Evolutionary conservation across 2,888 invertebrate genomes (phyloP).

Genomic region (Dicranocentrus wangi): DNA sequence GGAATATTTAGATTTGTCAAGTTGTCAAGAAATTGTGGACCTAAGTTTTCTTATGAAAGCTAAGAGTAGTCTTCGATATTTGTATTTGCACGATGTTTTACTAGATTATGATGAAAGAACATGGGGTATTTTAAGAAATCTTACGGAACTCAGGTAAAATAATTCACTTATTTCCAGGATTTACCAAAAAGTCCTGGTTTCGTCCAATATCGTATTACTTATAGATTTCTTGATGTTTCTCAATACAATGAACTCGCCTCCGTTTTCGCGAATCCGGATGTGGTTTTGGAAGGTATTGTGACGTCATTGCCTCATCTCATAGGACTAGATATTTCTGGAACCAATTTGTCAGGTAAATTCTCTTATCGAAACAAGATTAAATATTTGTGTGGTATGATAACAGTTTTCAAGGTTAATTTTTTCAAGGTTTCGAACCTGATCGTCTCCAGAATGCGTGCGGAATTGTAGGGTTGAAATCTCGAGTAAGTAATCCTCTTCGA

Average conservation of each 20-base stretch:
- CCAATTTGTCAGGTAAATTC: slow-evolving; percentile 45
- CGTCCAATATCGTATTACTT: slow-evolving; percentile 3
- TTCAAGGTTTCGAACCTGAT: slow-evolving; percentile 13
- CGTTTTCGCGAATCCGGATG: slow-evolving; percentile 37
- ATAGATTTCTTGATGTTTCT: slow-evolving; percentile 49
- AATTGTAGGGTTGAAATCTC: slow-evolving; percentile 31
- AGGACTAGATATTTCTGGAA: slow-evolving; percentile 53
- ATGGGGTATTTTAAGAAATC: slow-evolving; percentile 34
- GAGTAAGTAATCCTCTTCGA: slow-evolving; percentile 12
- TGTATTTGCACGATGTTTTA: slow-evolving; percentile 49
- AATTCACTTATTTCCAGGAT: background rate
- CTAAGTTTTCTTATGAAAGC: slow-evolving; percentile 44
- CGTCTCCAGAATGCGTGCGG: background rate
- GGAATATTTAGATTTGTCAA: slow-evolving; percentile 48
- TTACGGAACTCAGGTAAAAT: slow-evolving; percentile 33
- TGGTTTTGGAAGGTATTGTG: slow-evolving; percentile 8
- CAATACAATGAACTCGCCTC: slow-evolving; percentile 57
- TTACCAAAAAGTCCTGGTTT: no score
- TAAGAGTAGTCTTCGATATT: background rate
- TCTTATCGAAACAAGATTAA: background rate
- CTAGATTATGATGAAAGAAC: slow-evolving; percentile 30
- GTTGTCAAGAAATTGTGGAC: slow-evolving; percentile 46
- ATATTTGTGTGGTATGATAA: background rate
- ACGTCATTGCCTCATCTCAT: slow-evolving; percentile 20
- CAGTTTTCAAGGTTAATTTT: background rate